Evolutionary conservation across 2,888 invertebrate species (phyloP).

Genomic region (Thecophora atra): DNA sequence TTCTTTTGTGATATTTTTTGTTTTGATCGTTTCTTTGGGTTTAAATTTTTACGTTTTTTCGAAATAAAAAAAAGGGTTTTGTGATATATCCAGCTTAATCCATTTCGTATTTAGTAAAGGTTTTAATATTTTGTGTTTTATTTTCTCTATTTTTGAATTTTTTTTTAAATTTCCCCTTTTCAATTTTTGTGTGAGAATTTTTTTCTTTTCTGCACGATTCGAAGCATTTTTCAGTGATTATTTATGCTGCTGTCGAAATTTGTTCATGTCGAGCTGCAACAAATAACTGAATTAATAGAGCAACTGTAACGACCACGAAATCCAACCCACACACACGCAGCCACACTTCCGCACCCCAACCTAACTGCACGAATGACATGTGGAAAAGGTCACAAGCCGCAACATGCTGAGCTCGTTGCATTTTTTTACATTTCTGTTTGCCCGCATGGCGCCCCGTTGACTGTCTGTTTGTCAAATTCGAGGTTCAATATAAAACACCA

Average conservation of each 20-base stretch:
- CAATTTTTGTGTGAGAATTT: not conserved
- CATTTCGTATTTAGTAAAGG: too few relatives aligned
- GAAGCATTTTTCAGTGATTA: not conserved
- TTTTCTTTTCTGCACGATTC: not conserved
- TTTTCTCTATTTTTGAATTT: not conserved
- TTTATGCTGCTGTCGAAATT: constrained; percentile 10
- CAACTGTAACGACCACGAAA: not conserved
- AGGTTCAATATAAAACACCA: too few relatives aligned
- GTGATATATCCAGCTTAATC: too few relatives aligned
- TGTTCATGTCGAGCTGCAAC: constrained; percentile 5
- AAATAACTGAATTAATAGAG: constrained; percentile 16
- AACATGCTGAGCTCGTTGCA: not conserved
- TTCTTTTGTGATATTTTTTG: too few relatives aligned
- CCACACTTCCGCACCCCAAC: not conserved
- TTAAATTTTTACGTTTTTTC: too few relatives aligned
- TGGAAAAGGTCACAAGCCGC: not conserved
- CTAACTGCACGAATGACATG: not conserved
- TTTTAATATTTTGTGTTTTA: not conserved
- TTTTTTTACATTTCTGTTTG: too few relatives aligned
- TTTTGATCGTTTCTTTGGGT: too few relatives aligned
- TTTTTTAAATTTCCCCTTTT: not conserved
- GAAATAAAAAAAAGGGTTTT: too few relatives aligned
- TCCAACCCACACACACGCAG: not conserved
- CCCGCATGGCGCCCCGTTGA: too few relatives aligned
- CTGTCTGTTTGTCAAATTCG: not conserved